Percentiles rank a stretch among this genome's conserved stretches.
Evolutionary conservation across 1,140 invertebrate genomes (phyloP).

Genomic region (Hermetia illucens): DNA sequence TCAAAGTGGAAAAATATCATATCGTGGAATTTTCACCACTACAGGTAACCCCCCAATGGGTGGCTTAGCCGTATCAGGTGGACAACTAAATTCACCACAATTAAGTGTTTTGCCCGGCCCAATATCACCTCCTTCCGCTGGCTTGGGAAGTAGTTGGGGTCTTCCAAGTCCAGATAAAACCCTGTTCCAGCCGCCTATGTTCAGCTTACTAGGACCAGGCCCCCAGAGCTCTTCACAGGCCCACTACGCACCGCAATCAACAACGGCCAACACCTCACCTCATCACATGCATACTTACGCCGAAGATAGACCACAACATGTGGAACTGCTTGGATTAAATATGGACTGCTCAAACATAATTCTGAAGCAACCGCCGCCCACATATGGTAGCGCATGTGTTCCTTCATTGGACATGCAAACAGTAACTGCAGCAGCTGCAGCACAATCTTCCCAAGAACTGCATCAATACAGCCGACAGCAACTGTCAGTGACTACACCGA

Average conservation of each 20-base stretch:
- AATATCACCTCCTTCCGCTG: constrained; percentile 32
- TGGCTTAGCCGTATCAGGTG: constrained; percentile 21
- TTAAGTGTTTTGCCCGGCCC: constrained; percentile 25
- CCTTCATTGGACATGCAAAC: constrained; percentile 2
- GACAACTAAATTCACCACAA: constrained; percentile 22
- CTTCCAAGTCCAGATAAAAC: constrained; percentile 46
- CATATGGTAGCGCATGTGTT: constrained; percentile 26
- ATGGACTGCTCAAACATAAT: constrained; percentile 36
- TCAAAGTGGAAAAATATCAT: constrained; percentile 44
- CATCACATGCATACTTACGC: constrained; percentile 8
- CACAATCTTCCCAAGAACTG: constrained; percentile 18
- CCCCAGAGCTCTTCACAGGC: constrained; percentile 26
- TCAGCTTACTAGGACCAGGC: constrained; percentile 31
- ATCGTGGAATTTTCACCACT: constrained; percentile 54
- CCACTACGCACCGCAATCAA: constrained; percentile 25
- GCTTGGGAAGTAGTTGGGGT: constrained; percentile 33
- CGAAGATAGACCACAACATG: constrained; percentile 28
- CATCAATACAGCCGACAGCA: constrained; percentile 19
- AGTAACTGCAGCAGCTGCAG: too few relatives aligned
- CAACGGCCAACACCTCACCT: constrained; percentile 16
- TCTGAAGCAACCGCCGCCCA: constrained; percentile 34
- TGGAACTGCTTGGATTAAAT: constrained; percentile 43
- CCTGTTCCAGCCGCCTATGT: constrained; percentile 40
- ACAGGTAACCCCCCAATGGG: constrained; percentile 39
- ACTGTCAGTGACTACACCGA: constrained; percentile 24